Evolutionary conservation across 2,113 vertebrate species (phyloP).

Genomic region (Blennius ocellaris): DNA sequence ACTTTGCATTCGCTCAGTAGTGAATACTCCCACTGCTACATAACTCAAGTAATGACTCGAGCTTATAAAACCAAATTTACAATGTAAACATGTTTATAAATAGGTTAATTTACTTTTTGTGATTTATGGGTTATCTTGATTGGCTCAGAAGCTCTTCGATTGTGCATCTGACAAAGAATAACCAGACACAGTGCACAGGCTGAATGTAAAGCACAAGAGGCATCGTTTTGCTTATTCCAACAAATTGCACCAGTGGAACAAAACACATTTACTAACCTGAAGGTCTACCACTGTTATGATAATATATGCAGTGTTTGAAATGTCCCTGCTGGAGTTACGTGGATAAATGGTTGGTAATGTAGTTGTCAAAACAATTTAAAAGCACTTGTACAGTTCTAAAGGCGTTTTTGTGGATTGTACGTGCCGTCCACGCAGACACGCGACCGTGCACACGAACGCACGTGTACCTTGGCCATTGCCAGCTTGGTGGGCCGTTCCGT

Average conservation of each 20-base stretch:
- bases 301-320: constrained; percentile 7
- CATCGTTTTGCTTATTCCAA: not conserved
- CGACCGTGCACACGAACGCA: constrained; percentile 5
- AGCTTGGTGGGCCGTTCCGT: constrained; percentile 76
- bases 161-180: not conserved
- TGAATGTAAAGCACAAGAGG: not conserved
- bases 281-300: not conserved
- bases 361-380: not conserved
- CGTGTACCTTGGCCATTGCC: constrained; percentile 78
- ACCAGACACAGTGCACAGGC: not conserved
- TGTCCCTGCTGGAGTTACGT: not conserved
- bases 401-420: constrained; percentile 3
- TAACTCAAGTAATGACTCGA: not conserved
- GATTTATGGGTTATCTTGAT: not conserved
- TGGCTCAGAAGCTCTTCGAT: not conserved
- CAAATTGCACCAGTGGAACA: not conserved
- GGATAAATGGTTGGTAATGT: no score
- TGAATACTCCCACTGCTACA: not conserved
- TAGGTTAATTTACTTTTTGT: not conserved
- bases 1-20: not conserved
- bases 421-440: not conserved
- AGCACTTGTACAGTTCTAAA: not conserved
- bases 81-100: not conserved
- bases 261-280: not conserved
- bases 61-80: not conserved